phyloP scores from a whole-genome alignment of 2,113 vertebrate genomes.

The Potamarius usumacintae region DNA sequence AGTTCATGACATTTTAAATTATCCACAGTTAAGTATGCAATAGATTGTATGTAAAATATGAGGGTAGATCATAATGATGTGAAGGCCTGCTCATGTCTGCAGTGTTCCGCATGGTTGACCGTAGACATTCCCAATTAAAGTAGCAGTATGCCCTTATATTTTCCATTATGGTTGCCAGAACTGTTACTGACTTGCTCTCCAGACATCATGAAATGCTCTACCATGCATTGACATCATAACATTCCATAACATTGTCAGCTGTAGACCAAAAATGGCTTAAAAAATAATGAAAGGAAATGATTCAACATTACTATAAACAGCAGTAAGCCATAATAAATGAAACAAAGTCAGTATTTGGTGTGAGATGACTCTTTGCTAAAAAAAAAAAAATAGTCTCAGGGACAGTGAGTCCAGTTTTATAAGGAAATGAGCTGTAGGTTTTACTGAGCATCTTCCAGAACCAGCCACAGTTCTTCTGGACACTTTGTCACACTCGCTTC shows the following conservation, averaged over 20 bases:
- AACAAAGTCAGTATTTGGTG: no score
- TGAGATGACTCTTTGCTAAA: no score
- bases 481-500: no score
- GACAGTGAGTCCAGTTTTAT: no score
- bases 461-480: no score
- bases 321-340: no score
- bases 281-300: no score
- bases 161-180: background rate
- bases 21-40: background rate
- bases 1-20: background rate
- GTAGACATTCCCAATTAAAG: background rate
- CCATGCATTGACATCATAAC: background rate
- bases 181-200: background rate
- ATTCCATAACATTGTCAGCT: background rate
- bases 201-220: background rate
- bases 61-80: background rate
- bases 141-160: background rate
- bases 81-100: background rate
- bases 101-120: background rate
- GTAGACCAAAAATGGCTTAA: background rate
- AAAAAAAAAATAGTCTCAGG: no score
- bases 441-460: no score
- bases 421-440: no score
- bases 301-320: no score
- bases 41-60: background rate